Conservation (phyloP, 2,888 invertebrate species). For the Parnassius glacialis region DNA sequence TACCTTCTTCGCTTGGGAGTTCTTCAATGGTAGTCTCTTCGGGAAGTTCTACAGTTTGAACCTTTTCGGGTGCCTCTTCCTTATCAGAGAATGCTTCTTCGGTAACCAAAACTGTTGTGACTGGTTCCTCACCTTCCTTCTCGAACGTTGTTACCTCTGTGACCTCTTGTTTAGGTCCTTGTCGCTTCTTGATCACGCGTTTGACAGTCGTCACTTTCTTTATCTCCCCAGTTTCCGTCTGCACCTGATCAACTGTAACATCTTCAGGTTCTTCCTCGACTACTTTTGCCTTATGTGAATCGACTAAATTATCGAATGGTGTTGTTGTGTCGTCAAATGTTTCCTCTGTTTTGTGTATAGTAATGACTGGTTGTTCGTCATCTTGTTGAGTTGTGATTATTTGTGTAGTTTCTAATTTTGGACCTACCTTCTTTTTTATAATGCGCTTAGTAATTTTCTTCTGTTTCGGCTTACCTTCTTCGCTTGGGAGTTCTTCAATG, state of each 20-base stretch:
- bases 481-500: neutral
- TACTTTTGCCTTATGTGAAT: slow-evolving; percentile 11
- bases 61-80: neutral
- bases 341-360: neutral
- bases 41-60: neutral
- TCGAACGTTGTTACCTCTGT: neutral
- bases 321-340: neutral
- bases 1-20: slow-evolving; percentile 31
- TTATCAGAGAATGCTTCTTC: slow-evolving; percentile 30
- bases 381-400: slow-evolving; percentile 35
- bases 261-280: slow-evolving; percentile 33
- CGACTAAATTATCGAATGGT: neutral
- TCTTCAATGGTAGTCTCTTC: slow-evolving; percentile 12
- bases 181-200: neutral
- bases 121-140: neutral
- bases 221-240: slow-evolving; percentile 18
- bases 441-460: neutral
- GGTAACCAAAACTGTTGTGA: neutral
- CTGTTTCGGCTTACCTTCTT: slow-evolving; percentile 1
- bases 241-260: slow-evolving; percentile 34
- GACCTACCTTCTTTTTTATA: slow-evolving; percentile 31
- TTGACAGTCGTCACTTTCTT: neutral
- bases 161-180: neutral
- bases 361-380: neutral
- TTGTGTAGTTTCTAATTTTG: slow-evolving; percentile 34